Evolutionary conservation across 2,888 invertebrate species (phyloP), one percentile per base, ranked within the genome.

Genomic region (Corythucha ciliata): DNA sequence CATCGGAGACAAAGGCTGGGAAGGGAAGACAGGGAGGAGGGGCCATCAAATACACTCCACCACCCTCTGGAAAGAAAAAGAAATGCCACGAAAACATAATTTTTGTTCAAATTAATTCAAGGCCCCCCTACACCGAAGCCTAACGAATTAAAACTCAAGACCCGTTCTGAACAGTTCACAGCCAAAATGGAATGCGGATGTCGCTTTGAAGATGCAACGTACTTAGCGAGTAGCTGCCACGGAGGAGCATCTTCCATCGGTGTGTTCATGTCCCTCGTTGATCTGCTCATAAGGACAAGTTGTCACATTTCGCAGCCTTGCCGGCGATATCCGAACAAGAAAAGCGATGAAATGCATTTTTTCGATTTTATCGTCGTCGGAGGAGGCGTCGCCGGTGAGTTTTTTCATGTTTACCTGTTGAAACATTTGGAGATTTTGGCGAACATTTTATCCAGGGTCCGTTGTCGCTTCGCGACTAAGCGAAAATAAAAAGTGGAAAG

Each of bases 381-480:
- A 4, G 63, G 61, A 20, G 64, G 64, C n/a, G 60, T 63, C n/a
- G 63, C 62, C n/a, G 64, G 61, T 61, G 55, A 49, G 4, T 5
- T 5, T 33, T 22, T 20, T 48, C 29, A 29, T 29, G n/a, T n/a
- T n/a, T n/a, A n/a, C n/a, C n/a, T n/a, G n/a, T n/a, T n/a, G n/a
- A n/a, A n/a, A n/a, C n/a, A 27, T 27, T 41, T 26, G 29, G 20
- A 14, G 14, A 27, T n/a, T 8, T 41, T 41, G 12, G 7, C 41
- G 8, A 21, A 8, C 26, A 25, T n/a, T 20, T 46, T 4, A 20
- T 46, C 66, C 72, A 4, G 74, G 74, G 6, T 67, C 73, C 4
- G 69, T 73, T 20, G 59, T 74, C 8, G 74, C 74, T 1, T 66
- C 68, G 51, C 62, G 74, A 39, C 62, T 74, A 14, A 70, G 70